These are phyloP conservation scores for Lagenorhynchus albirostris DNA, from an alignment of 2,113 vertebrate genomes.

Conservation along the genomic window DNA sequence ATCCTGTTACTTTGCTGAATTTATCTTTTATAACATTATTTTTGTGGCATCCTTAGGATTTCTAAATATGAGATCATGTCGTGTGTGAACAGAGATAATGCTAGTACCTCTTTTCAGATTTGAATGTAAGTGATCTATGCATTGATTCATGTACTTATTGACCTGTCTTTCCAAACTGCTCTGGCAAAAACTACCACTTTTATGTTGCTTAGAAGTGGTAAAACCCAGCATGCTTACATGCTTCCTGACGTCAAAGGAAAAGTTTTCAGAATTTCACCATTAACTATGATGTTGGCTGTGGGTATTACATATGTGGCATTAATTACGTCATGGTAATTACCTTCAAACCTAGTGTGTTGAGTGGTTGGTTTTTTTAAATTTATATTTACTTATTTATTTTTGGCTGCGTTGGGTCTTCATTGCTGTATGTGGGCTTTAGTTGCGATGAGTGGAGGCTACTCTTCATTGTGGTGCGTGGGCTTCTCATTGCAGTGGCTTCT, in stretches of 20 bases:
- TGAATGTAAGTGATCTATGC: neutral
- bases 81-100: neutral
- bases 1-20: neutral
- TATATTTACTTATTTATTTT: too few relatives aligned
- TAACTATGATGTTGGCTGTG: accelerated
- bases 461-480: too few relatives aligned
- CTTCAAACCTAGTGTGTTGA: neutral
- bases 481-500: too few relatives aligned
- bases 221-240: neutral
- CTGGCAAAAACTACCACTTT: neutral
- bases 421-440: too few relatives aligned
- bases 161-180: neutral
- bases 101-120: neutral
- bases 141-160: neutral
- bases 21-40: neutral
- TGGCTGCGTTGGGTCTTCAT: too few relatives aligned
- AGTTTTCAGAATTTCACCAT: neutral
- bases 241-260: neutral
- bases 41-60: neutral
- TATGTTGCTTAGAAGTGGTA: neutral
- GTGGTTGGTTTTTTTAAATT: too few relatives aligned
- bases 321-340: neutral
- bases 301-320: neutral
- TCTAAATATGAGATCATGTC: neutral
- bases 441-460: too few relatives aligned